These are phyloP conservation scores for Etia nguti DNA, from an alignment of 2,113 vertebrate species.

Conservation along the genomic window DNA sequence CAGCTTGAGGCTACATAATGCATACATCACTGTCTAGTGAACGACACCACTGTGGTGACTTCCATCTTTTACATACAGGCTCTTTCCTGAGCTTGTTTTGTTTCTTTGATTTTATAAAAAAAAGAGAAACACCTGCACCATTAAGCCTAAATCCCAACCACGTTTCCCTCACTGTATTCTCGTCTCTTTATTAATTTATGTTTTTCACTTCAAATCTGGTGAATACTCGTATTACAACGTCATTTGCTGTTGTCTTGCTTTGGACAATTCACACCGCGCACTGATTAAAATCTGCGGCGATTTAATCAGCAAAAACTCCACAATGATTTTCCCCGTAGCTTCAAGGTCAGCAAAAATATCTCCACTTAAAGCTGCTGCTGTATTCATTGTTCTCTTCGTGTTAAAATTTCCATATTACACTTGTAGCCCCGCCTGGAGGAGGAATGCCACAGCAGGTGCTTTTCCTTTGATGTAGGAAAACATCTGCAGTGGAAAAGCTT, in stretches of 20 bases:
- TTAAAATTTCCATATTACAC: not conserved
- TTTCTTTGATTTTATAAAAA: rapidly evolving
- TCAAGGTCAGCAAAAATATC: not conserved
- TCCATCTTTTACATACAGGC: not conserved
- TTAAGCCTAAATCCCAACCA: not conserved
- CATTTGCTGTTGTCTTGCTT: not conserved
- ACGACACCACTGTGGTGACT: not conserved
- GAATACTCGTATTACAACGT: not conserved
- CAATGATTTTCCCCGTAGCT: not conserved
- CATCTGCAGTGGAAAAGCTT: not conserved
- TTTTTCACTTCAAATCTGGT: not conserved
- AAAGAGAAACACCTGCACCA: rapidly evolving
- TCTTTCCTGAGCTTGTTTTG: not conserved
- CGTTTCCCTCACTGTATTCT: not conserved
- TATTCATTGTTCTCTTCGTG: not conserved
- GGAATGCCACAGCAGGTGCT: not conserved
- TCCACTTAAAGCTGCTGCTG: not conserved
- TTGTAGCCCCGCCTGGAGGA: not conserved
- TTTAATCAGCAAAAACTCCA: not conserved
- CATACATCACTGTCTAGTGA: not conserved
- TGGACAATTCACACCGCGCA: not conserved
- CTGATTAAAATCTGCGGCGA: not conserved
- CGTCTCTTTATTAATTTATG: not conserved
- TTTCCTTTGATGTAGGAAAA: not conserved
- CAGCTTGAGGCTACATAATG: not conserved